A percentile compares a stretch with the other conserved stretches of the same genome.
Evolutionary conservation across 2,888 invertebrate species (phyloP).

Genomic region (Drosophila recens): DNA sequence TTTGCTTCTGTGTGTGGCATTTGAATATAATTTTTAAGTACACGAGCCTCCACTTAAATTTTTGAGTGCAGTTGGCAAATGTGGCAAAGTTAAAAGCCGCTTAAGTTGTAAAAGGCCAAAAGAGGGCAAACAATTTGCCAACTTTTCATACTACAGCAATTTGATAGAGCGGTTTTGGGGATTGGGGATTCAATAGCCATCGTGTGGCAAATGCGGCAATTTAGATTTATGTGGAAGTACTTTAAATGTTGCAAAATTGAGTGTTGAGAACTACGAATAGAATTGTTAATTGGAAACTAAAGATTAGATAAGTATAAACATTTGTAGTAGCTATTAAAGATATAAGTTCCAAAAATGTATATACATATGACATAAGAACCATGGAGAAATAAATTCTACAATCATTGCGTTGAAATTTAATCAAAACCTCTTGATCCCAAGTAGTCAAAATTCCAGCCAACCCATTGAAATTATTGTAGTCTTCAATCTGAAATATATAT

Average conservation of each 20-base stretch:
- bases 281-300: slow-evolving; percentile 19
- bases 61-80: slow-evolving; percentile 57
- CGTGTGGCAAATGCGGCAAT: slow-evolving; percentile 41
- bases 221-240: slow-evolving; percentile 27
- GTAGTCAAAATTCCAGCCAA: background rate
- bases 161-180: background rate
- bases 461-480: background rate
- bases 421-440: background rate
- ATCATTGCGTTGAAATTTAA: background rate
- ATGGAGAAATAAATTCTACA: no score
- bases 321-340: no score
- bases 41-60: slow-evolving; percentile 41
- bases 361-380: no score
- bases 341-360: no score
- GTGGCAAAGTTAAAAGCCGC: slow-evolving; percentile 60
- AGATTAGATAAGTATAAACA: no score
- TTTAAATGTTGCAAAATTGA: slow-evolving; percentile 22
- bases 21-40: slow-evolving; percentile 45
- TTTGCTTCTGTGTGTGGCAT: slow-evolving; percentile 1
- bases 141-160: slow-evolving; percentile 46
- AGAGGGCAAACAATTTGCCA: slow-evolving; percentile 46
- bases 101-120: slow-evolving; percentile 41
- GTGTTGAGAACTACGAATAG: slow-evolving; percentile 3
- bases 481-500: background rate
- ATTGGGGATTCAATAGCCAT: slow-evolving; percentile 42